These are phyloP conservation scores for Eumeta japonica DNA, from an alignment of 1,140 invertebrate species.

Conservation along the genomic window DNA sequence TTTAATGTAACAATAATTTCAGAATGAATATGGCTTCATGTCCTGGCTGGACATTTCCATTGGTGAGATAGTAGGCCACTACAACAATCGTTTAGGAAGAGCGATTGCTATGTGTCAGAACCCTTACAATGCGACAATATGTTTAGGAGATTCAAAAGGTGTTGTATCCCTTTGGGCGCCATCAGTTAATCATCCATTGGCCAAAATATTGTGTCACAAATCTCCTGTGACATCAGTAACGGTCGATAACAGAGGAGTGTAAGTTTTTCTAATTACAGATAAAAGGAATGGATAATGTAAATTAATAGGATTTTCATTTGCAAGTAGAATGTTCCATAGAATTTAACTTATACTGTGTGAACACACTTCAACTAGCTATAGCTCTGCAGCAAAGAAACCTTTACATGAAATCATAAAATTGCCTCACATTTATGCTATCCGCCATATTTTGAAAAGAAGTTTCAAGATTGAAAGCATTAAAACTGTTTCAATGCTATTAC, in stretches of 20 bases:
- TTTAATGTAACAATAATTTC: too few species aligned
- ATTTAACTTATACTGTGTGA: too few species aligned
- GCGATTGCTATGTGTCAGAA: conserved; percentile 90
- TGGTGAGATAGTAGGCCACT: conserved; percentile 83
- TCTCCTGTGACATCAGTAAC: conserved; percentile 77
- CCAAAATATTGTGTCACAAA: conserved; percentile 88
- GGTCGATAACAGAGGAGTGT: conserved; percentile 83
- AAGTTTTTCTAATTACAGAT: conserved; percentile 50
- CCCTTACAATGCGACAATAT: conserved; percentile 90
- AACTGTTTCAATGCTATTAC: too few species aligned
- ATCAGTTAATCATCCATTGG: conserved; percentile 79
- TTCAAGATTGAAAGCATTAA: too few species aligned
- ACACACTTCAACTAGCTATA: too few species aligned
- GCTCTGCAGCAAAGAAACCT: too few species aligned
- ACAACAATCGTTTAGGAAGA: conserved; percentile 71
- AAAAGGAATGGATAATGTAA: too few species aligned
- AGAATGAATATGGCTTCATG: conserved; percentile 81
- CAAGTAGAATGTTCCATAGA: conserved; percentile 1
- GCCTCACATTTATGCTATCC: too few species aligned
- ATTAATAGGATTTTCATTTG: too few species aligned
- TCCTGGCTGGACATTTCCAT: conserved; percentile 94
- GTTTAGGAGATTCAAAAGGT: conserved; percentile 87
- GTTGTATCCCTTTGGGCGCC: conserved; percentile 96
- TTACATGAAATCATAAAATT: too few species aligned
- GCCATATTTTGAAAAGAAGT: too few species aligned